These are phyloP conservation scores for Epicampocera succincta DNA, from an alignment of 2,888 invertebrate genomes.

Conservation along the genomic window DNA sequence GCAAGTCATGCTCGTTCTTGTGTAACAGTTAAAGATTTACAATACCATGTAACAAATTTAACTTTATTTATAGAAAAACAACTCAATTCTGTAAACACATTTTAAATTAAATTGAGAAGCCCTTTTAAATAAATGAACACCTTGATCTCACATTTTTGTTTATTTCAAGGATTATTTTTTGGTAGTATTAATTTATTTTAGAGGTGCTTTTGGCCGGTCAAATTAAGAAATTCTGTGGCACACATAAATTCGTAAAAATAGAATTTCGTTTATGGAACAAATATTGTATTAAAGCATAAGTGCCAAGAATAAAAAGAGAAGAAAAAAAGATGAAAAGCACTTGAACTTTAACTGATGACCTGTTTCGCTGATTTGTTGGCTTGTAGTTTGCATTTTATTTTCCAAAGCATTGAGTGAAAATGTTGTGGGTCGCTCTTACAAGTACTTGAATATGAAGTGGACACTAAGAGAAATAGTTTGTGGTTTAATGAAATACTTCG, in stretches of 20 bases:
- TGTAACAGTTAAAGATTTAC: neutral
- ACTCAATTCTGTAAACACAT: neutral
- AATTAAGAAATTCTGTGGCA: neutral
- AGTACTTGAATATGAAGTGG: constrained; percentile 48
- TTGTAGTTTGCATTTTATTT: constrained; percentile 34
- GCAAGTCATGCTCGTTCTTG: neutral
- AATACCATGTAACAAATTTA: neutral
- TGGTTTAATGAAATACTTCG: neutral
- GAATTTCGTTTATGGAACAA: constrained; percentile 33
- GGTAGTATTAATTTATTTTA: too few species aligned
- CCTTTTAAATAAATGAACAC: too few species aligned
- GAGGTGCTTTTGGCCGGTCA: neutral
- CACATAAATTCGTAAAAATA: too few species aligned
- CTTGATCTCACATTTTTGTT: constrained; percentile 5
- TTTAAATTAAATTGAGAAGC: neutral
- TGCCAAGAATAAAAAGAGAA: constrained; percentile 25
- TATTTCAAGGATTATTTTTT: constrained; percentile 1
- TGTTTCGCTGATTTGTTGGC: constrained; percentile 60
- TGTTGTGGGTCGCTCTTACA: constrained; percentile 48
- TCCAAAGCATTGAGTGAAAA: constrained; percentile 15
- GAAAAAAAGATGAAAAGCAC: constrained; percentile 28
- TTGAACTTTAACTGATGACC: constrained; percentile 70
- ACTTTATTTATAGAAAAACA: neutral
- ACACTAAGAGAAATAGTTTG: constrained; percentile 48
- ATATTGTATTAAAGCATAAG: constrained; percentile 49